Conservation (phyloP, 30 jellyfish, hydroid and myxozoan genomes). For the Aurelia sp. region DNA sequence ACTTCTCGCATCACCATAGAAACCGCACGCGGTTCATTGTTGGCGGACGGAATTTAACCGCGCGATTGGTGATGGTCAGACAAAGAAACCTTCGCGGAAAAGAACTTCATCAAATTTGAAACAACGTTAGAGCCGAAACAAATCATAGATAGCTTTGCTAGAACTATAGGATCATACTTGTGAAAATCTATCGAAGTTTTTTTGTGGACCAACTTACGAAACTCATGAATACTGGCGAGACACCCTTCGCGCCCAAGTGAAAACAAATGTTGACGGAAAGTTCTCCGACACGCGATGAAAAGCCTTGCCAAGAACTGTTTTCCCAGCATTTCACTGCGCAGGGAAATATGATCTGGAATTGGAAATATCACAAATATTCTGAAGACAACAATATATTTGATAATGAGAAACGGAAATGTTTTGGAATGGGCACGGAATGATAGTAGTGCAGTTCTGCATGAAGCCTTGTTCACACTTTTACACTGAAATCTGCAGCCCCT, state of each 20-base stretch:
- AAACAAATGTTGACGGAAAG: not conserved
- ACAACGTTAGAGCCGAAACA: no score
- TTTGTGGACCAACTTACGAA: not conserved
- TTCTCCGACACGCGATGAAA: slow-evolving; percentile 19
- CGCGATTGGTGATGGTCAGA: no score
- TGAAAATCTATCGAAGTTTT: not conserved
- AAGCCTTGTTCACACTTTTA: not conserved
- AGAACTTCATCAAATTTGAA: no score
- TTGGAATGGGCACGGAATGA: not conserved
- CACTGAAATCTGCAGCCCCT: no score
- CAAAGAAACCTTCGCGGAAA: no score
- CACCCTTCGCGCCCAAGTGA: slow-evolving; percentile 4
- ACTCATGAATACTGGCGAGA: slow-evolving; percentile 58
- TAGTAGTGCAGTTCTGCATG: slow-evolving; percentile 16
- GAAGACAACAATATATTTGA: not conserved
- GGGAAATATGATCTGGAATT: no score
- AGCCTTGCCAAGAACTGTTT: not conserved
- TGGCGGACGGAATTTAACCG: not conserved
- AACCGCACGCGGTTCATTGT: slow-evolving; percentile 13
- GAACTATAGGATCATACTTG: no score
- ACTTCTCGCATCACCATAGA: slow-evolving; percentile 43
- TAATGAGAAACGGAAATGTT: slow-evolving; percentile 15
- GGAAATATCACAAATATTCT: no score
- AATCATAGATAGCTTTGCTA: no score
- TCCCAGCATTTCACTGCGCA: no score